These are phyloP conservation scores for Leucoraja ocellata DNA, from an alignment of 2,797 vertebrate genomes.

Conservation along the genomic window DNA sequence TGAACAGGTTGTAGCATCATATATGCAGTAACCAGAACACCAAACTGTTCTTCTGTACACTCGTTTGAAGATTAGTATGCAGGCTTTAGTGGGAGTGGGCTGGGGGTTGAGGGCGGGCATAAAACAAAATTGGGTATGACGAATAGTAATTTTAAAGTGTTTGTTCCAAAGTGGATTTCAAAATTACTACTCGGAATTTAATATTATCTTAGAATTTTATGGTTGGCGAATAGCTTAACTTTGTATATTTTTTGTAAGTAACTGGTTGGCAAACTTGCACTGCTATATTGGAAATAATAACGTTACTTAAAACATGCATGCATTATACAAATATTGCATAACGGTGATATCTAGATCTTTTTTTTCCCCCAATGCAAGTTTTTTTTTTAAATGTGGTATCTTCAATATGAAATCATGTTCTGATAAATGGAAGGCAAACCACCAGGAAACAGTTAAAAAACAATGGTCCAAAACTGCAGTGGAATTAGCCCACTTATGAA, in stretches of 20 bases:
- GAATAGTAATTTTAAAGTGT: not conserved
- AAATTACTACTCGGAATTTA: not conserved
- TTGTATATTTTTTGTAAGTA: constrained; percentile 9
- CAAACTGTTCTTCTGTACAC: not conserved
- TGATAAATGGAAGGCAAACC: not conserved
- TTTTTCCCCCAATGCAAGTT: not conserved
- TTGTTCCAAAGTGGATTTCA: not conserved
- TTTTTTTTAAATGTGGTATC: not conserved
- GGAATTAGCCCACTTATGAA: not conserved
- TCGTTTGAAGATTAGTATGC: not conserved
- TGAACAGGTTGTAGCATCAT: not conserved
- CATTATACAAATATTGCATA: not conserved
- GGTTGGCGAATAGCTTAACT: not conserved
- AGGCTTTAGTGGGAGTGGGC: not conserved
- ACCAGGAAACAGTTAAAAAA: too few species aligned
- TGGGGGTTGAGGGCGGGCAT: too few species aligned
- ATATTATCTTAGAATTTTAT: not conserved
- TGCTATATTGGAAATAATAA: not conserved
- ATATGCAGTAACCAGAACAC: not conserved
- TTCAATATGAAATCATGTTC: not conserved
- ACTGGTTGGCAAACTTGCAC: too few species aligned
- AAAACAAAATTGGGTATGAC: not conserved
- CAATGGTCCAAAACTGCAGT: not conserved
- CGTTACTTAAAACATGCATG: not conserved
- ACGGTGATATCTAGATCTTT: not conserved